Conservation (phyloP, 2,113 vertebrate genomes). For the Morone saxatilis region DNA sequence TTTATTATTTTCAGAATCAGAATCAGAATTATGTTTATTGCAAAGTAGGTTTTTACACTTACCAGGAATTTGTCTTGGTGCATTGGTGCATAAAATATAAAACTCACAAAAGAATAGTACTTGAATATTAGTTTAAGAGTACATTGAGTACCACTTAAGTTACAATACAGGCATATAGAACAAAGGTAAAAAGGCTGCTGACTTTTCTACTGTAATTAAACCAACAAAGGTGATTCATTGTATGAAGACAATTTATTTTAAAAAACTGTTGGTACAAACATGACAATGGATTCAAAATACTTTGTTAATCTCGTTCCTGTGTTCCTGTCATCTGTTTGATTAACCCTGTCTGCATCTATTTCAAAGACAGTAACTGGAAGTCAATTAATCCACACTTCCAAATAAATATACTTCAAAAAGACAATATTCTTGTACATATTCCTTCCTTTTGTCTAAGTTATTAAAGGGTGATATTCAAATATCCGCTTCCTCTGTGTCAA, state of each 20-base stretch:
- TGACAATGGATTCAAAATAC: constrained; percentile 30
- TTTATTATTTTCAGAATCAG: neutral
- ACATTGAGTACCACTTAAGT: neutral
- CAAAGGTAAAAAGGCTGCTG: neutral
- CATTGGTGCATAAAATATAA: no score
- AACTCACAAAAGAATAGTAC: no score
- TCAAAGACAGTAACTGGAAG: constrained; percentile 1
- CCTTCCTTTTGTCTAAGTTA: constrained; percentile 1
- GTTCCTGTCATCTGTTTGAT: constrained; percentile 15
- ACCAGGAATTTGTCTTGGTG: no score
- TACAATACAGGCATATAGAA: neutral
- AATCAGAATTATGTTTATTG: no score
- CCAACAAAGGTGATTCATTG: neutral
- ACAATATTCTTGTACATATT: neutral
- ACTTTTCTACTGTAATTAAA: constrained; percentile 24
- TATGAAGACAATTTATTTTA: constrained; percentile 35
- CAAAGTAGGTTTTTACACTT: no score
- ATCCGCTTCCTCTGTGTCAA: neutral
- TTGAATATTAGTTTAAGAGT: neutral
- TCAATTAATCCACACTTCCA: constrained; percentile 14
- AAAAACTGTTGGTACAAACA: constrained; percentile 51
- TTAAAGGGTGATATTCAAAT: constrained; percentile 16
- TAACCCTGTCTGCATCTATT: neutral
- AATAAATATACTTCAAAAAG: constrained; percentile 47
- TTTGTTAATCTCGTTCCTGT: constrained; percentile 5